Percentiles rank a stretch among this genome's conserved stretches.
Conservation (phyloP, 2,797 vertebrate genomes). For the Pangasius sanitwongsei region DNA sequence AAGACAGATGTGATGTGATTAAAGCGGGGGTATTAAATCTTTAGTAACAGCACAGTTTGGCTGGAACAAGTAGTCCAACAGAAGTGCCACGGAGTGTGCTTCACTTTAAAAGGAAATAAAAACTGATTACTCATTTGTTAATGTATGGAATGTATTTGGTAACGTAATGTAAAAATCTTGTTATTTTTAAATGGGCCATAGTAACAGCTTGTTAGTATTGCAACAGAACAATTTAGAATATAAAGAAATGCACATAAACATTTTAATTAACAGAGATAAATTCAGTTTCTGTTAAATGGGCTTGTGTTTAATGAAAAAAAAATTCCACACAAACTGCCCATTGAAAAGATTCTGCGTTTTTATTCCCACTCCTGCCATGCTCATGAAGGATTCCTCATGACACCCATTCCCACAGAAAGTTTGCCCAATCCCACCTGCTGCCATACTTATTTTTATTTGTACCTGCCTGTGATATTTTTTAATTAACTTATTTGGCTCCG, state of each 20-base stretch:
- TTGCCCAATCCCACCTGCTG: neutral
- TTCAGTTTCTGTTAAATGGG: neutral
- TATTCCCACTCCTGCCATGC: neutral
- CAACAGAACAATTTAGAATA: neutral
- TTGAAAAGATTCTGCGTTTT: neutral
- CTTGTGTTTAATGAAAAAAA: neutral
- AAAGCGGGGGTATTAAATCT: conserved; percentile 28
- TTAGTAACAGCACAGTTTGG: conserved; percentile 4
- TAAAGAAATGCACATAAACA: neutral
- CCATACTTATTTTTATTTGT: neutral
- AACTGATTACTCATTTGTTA: neutral
- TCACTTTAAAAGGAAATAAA: neutral
- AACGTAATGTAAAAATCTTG: neutral
- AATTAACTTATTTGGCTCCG: neutral
- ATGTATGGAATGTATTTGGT: too few relatives aligned
- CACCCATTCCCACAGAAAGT: neutral
- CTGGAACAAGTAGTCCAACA: conserved; percentile 10
- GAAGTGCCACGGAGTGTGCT: neutral
- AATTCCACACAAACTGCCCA: neutral
- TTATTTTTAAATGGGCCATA: neutral
- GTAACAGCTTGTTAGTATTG: neutral
- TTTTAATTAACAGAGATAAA: neutral
- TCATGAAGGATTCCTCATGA: neutral
- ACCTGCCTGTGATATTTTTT: neutral
- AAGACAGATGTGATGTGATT: conserved; percentile 35